These are phyloP conservation scores for Ephestia elutella DNA, from an alignment of 1,140 invertebrate species.

Conservation along the genomic window DNA sequence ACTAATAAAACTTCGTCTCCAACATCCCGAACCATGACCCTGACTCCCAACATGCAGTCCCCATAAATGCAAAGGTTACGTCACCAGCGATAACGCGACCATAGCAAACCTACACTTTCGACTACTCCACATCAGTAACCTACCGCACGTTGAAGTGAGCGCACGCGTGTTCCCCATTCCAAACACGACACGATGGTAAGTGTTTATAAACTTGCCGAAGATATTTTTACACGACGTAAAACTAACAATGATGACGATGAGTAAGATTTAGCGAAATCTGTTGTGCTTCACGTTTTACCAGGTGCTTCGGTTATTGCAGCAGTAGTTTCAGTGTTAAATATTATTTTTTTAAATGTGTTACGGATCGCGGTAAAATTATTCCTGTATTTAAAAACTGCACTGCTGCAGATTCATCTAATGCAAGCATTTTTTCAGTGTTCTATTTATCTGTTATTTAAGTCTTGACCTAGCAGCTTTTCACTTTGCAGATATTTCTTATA, in stretches of 20 bases:
- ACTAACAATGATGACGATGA: not conserved
- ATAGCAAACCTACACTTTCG: constrained; percentile 23
- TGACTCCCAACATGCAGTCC: constrained; percentile 25
- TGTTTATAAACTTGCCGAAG: constrained; percentile 22
- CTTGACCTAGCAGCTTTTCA: too few relatives aligned
- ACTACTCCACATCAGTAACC: not conserved
- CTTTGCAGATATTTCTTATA: too few relatives aligned
- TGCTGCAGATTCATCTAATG: too few relatives aligned
- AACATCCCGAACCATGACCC: not conserved
- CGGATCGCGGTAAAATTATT: not conserved
- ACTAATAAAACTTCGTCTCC: not conserved
- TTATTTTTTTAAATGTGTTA: not conserved
- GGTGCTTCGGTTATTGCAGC: not conserved
- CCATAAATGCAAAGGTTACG: constrained; percentile 49
- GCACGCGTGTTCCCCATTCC: constrained; percentile 12
- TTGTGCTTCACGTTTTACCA: not conserved
- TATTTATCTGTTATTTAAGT: too few relatives aligned
- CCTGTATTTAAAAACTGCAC: not conserved
- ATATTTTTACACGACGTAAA: not conserved
- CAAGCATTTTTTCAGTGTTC: too few relatives aligned
- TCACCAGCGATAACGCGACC: constrained; percentile 44
- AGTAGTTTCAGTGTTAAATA: not conserved
- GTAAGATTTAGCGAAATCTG: not conserved
- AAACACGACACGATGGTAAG: constrained; percentile 17
- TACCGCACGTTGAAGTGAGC: not conserved